Percentiles rank a stretch among this genome's conserved stretches.
Evolutionary conservation across 2,888 invertebrate genomes (phyloP).

Genomic region (Ypsolopha sequella): DNA sequence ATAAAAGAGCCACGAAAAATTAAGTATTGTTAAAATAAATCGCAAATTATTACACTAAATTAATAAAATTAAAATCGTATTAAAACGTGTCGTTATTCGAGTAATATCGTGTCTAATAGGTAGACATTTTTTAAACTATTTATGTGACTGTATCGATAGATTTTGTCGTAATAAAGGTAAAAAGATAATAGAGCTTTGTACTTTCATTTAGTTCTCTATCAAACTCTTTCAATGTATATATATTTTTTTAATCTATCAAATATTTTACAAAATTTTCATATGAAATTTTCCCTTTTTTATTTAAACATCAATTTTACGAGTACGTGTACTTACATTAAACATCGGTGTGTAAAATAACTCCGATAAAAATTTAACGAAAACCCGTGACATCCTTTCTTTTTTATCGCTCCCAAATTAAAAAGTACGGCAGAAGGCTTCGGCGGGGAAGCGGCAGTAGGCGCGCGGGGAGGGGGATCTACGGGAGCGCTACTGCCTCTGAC

Average conservation of each 20-base stretch:
- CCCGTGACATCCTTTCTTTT: slow-evolving; percentile 53
- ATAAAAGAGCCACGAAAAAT: neutral
- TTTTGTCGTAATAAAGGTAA: slow-evolving; percentile 60
- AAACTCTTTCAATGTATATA: too few species aligned
- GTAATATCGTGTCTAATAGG: slow-evolving; percentile 1
- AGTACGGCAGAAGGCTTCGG: slow-evolving; percentile 17
- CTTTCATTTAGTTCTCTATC: neutral
- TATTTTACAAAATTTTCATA: too few species aligned
- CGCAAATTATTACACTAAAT: neutral
- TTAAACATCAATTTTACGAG: too few species aligned
- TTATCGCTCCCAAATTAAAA: slow-evolving; percentile 59
- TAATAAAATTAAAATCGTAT: neutral
- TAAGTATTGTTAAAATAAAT: neutral
- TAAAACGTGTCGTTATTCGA: neutral
- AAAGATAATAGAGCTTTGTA: slow-evolving; percentile 10
- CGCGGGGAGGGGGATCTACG: slow-evolving; percentile 28
- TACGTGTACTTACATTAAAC: too few species aligned
- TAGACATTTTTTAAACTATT: slow-evolving; percentile 18
- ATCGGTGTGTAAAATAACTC: neutral
- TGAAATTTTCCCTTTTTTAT: too few species aligned
- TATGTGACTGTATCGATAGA: slow-evolving; percentile 59
- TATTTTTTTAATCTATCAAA: too few species aligned
- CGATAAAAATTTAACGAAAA: slow-evolving; percentile 29
- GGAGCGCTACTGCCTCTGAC: slow-evolving; percentile 67
- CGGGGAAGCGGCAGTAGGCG: slow-evolving; percentile 20